These are phyloP conservation scores for Oegoconia quadripuncta DNA, from an alignment of 2,888 invertebrate genomes.

Conservation along the genomic window DNA sequence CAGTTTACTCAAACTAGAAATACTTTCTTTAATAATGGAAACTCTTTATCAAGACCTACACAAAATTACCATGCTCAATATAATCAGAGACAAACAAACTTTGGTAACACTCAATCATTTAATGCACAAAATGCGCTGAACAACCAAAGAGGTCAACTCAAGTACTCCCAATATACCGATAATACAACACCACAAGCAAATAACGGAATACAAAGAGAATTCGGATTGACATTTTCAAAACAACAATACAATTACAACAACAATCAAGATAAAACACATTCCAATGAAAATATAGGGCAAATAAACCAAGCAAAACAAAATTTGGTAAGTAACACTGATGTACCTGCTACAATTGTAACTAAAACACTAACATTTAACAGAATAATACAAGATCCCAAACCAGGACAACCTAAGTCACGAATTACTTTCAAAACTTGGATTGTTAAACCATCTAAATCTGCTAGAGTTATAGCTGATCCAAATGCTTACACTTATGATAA, in stretches of 20 bases:
- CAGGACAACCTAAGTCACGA: constrained; percentile 56
- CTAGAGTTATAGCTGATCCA: constrained; percentile 44
- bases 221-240: constrained; percentile 36
- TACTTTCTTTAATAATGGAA: constrained; percentile 22
- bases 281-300: constrained; percentile 36
- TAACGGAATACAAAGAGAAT: constrained; percentile 36
- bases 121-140: constrained; percentile 29
- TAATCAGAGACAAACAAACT: constrained; percentile 32
- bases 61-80: constrained; percentile 30
- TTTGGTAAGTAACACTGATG: constrained; percentile 56
- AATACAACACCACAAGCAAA: constrained; percentile 32
- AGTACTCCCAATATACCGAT: constrained; percentile 36
- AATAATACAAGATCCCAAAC: constrained; percentile 50
- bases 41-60: constrained; percentile 29
- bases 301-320: constrained; percentile 55
- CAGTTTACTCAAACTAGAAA: constrained; percentile 31
- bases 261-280: constrained; percentile 40
- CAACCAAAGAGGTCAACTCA: constrained; percentile 32
- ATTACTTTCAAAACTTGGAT: constrained; percentile 71
- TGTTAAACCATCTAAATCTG: constrained; percentile 59
- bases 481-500: constrained; percentile 48
- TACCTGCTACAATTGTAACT: constrained; percentile 53
- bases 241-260: constrained; percentile 36
- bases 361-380: constrained; percentile 61
- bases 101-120: constrained; percentile 24